phyloP scores from a whole-genome alignment of 92 coral and sea anemone species.

The Siderastrea siderea region DNA sequence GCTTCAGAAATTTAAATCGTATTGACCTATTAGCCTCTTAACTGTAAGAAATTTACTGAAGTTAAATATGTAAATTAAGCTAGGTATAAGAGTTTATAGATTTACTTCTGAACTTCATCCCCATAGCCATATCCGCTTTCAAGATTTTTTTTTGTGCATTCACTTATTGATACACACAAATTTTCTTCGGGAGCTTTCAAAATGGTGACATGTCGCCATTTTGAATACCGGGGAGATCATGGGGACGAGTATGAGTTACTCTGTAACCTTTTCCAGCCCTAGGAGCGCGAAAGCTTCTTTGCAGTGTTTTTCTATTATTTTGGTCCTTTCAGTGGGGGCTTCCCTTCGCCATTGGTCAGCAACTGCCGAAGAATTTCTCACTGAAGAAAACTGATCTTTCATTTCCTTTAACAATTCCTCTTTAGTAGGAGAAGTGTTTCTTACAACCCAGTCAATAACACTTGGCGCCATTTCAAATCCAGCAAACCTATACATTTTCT shows the following conservation, averaged over 20 bases:
- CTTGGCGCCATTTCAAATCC: slow-evolving; percentile 11
- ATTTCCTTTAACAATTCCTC: neutral
- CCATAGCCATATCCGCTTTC: no score
- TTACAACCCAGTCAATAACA: neutral
- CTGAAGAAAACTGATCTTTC: neutral
- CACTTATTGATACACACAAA: no score
- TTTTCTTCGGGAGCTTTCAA: no score
- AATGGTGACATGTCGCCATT: no score
- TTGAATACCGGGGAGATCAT: no score
- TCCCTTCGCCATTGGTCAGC: neutral
- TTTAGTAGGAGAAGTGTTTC: slow-evolving; percentile 9
- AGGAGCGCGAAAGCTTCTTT: neutral
- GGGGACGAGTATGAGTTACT: neutral
- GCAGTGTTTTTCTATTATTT: slow-evolving; percentile 6
- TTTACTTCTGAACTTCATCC: no score
- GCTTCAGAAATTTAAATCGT: no score
- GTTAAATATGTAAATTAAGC: no score
- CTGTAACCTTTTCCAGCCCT: neutral
- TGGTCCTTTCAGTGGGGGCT: neutral
- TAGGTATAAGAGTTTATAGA: no score
- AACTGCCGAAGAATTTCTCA: slow-evolving; percentile 9
- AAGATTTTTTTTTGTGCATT: no score
- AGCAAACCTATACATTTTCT: neutral
- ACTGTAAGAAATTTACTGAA: no score
- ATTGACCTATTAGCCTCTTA: no score